These are phyloP conservation scores for Fragum sueziense DNA, from an alignment of 2,888 invertebrate genomes.

Conservation along the genomic window DNA sequence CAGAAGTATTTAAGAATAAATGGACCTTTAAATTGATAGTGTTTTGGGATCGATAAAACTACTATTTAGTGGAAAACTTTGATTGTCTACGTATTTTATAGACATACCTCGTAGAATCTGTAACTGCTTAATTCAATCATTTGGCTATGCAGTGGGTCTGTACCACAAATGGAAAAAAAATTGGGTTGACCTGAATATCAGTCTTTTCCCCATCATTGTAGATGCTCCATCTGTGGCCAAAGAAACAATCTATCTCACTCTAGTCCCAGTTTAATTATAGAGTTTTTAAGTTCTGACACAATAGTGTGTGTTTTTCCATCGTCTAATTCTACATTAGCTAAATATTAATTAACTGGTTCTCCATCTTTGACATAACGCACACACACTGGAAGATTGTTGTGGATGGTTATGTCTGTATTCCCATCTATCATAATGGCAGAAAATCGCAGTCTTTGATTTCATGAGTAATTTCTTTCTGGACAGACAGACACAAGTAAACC, in stretches of 20 bases:
- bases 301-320: conserved; percentile 46
- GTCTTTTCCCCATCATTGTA: conserved; percentile 18
- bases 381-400: conserved; percentile 33
- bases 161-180: background rate
- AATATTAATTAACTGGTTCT: conserved; percentile 29
- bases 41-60: too few relatives aligned
- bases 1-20: too few relatives aligned
- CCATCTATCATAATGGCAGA: conserved; percentile 45
- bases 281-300: background rate
- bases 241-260: conserved; percentile 26
- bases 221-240: conserved; percentile 52
- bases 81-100: too few relatives aligned
- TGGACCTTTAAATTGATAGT: too few relatives aligned
- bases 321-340: conserved; percentile 18
- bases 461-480: background rate
- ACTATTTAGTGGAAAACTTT: too few relatives aligned
- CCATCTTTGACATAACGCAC: conserved; percentile 33
- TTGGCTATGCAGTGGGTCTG: conserved; percentile 18
- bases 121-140: conserved; percentile 39
- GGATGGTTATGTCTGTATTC: conserved; percentile 35
- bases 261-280: conserved; percentile 9
- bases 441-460: background rate
- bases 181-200: background rate
- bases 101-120: too few relatives aligned
- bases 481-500: too few relatives aligned